Conservation (phyloP, 2,113 vertebrate genomes). For the Sebastes schlegelii region DNA sequence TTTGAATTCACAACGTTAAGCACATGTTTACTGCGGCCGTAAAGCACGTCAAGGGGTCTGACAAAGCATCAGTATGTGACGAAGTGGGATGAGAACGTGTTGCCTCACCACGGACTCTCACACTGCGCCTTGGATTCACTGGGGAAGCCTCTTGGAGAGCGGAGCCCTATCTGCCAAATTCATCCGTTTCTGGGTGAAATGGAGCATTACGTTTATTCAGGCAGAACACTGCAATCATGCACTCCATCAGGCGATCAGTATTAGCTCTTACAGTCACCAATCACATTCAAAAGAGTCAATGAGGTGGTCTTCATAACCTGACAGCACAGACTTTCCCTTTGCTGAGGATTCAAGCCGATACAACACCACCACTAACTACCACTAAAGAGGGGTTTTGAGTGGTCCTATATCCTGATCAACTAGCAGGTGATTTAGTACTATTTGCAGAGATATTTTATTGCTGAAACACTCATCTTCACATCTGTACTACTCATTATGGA, state of each 20-base stretch:
- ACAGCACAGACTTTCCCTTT: background rate
- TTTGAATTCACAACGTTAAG: too few relatives aligned
- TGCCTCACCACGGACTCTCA: background rate
- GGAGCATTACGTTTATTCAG: slow-evolving; percentile 50
- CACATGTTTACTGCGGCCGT: too few relatives aligned
- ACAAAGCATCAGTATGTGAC: too few relatives aligned
- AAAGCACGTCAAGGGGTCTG: too few relatives aligned
- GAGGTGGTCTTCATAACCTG: slow-evolving; percentile 27
- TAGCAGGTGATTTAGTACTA: background rate
- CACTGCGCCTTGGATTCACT: slow-evolving; percentile 5
- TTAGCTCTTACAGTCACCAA: slow-evolving; percentile 40
- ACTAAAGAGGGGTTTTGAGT: background rate
- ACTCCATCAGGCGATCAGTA: slow-evolving; percentile 49
- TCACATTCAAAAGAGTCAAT: slow-evolving; percentile 37
- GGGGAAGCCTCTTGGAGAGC: slow-evolving; percentile 1
- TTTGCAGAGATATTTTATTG: background rate
- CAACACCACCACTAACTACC: background rate
- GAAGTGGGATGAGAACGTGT: too few relatives aligned
- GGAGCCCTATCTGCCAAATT: slow-evolving; percentile 29
- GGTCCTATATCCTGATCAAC: background rate
- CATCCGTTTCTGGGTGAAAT: slow-evolving; percentile 49
- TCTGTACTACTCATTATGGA: slow-evolving; percentile 23
- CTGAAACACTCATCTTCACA: slow-evolving; percentile 4
- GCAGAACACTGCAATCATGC: slow-evolving; percentile 55
- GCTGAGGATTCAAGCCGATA: slow-evolving; percentile 6